A percentile compares a stretch with the other conserved stretches of the same genome.
Conservation (phyloP, 2,888 invertebrate genomes). For the Hydrotaea diabolus region DNA sequence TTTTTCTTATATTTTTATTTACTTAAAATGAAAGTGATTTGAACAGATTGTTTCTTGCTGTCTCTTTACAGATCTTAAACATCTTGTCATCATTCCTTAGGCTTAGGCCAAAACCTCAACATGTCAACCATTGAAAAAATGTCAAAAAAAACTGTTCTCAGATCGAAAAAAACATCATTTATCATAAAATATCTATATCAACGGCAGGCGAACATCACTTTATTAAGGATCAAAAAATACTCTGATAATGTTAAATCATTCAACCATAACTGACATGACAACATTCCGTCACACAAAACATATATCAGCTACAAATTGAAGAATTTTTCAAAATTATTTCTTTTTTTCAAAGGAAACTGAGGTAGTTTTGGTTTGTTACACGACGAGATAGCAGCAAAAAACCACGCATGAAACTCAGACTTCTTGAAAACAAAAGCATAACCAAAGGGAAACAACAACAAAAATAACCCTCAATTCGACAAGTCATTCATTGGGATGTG, state of each 20-base stretch:
- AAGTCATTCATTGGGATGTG: neutral
- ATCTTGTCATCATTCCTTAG: no score
- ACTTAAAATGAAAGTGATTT: no score
- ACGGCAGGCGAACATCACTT: no score
- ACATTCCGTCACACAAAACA: slow-evolving; percentile 42
- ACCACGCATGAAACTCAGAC: slow-evolving; percentile 27
- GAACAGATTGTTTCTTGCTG: no score
- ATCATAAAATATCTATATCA: no score
- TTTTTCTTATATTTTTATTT: no score
- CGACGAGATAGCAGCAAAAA: slow-evolving; percentile 22
- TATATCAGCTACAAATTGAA: slow-evolving; percentile 29
- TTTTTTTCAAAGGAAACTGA: slow-evolving; percentile 33
- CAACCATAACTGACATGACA: slow-evolving; percentile 58
- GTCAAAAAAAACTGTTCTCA: no score
- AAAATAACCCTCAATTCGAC: neutral
- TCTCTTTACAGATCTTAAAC: no score
- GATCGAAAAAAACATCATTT: no score
- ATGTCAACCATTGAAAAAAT: no score
- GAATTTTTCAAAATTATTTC: slow-evolving; percentile 6
- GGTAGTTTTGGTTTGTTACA: neutral
- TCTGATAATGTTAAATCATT: slow-evolving; percentile 20
- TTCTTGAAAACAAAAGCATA: neutral
- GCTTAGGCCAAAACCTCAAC: no score
- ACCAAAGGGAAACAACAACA: no score
- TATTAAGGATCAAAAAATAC: neutral